Evolutionary conservation across 2,113 vertebrate genomes (phyloP).

Genomic region (Promerops cafer): DNA sequence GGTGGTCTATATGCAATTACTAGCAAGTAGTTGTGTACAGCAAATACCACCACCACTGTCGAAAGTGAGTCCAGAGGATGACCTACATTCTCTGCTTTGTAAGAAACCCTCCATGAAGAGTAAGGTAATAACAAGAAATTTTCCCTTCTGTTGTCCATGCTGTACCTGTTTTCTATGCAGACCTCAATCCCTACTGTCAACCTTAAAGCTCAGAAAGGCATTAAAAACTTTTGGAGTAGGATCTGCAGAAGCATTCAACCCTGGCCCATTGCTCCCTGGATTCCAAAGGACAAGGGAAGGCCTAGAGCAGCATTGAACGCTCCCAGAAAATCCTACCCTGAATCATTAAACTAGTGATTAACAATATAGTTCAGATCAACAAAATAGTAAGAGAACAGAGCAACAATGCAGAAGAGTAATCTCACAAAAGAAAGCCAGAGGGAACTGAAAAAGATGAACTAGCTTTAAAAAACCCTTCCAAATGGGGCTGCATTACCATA

Average conservation of each 20-base stretch:
- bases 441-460: conserved; percentile 20
- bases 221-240: conserved; percentile 24
- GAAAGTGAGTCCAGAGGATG: neutral
- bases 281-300: neutral
- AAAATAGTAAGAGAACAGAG: conserved; percentile 14
- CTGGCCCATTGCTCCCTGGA: neutral
- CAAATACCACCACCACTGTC: conserved; percentile 10
- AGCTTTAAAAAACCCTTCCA: neutral
- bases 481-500: neutral
- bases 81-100: neutral
- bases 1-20: conserved; percentile 30
- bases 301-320: neutral
- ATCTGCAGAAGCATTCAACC: neutral
- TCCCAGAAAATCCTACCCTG: neutral
- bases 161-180: neutral
- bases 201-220: conserved; percentile 5
- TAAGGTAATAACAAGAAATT: neutral
- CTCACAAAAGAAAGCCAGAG: conserved; percentile 1
- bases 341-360: neutral
- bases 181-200: neutral
- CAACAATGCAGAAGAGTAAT: conserved; percentile 37
- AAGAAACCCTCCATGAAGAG: neutral
- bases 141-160: neutral
- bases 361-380: neutral
- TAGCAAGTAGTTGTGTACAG: neutral